These are phyloP conservation scores for Neostethus bicornis DNA, from an alignment of 2,797 vertebrate species.

Conservation along the genomic window DNA sequence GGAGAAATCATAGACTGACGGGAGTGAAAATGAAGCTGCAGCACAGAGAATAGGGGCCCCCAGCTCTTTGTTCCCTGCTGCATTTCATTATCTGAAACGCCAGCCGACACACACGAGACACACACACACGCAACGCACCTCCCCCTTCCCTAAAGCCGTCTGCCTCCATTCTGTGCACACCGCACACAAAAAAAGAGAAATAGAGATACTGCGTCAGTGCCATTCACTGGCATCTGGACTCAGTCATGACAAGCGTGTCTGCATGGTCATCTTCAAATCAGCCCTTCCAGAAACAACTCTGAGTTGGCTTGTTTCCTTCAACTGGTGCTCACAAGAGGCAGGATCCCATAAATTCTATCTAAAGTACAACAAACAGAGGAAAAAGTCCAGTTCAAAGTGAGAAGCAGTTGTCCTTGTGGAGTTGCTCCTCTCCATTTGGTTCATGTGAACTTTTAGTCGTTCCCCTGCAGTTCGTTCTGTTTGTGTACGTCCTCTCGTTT, in stretches of 20 bases:
- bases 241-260: constrained; percentile 66
- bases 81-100: constrained; percentile 83
- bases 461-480: constrained; percentile 44
- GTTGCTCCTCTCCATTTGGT: constrained; percentile 68
- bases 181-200: constrained; percentile 62
- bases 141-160: constrained; percentile 78
- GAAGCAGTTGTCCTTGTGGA: constrained; percentile 69
- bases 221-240: constrained; percentile 67
- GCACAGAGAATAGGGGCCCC: constrained; percentile 80
- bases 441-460: constrained; percentile 52
- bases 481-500: constrained; percentile 69
- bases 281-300: constrained; percentile 19
- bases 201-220: constrained; percentile 77
- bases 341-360: constrained; percentile 45
- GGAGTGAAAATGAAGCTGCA: constrained; percentile 80
- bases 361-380: constrained; percentile 58
- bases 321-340: constrained; percentile 19
- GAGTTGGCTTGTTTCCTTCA: constrained; percentile 20
- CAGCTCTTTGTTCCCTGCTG: constrained; percentile 83
- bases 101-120: constrained; percentile 76
- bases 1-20: constrained; percentile 81
- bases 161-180: constrained; percentile 69
- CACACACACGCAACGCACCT: constrained; percentile 62
- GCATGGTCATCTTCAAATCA: constrained; percentile 66
- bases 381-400: constrained; percentile 72